Base-by-base conservation (phyloP, 1,140 invertebrate species). In the Drosophila busckii region DNA sequence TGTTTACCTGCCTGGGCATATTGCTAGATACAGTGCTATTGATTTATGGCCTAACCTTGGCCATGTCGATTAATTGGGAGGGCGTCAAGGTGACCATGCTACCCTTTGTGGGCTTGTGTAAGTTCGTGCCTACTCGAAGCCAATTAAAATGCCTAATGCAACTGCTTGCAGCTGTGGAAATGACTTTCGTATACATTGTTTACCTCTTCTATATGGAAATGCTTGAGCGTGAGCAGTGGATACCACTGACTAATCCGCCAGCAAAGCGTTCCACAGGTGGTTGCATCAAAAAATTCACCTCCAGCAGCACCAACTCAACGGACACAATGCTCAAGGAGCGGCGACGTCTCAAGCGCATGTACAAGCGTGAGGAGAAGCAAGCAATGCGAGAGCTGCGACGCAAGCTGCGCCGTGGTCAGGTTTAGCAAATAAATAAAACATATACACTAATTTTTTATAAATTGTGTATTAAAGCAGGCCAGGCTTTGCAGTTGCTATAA, bases 181-280 rank as follows among this genome's bases (percentile, higher is more conserved):
- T 82, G 75, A 82, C 69, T 0, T 82, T 82, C 45, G 69, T 82
- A 6, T 82, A 75, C 4, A 70, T 82, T 6, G 25, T 82, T 19
- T 70, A 82, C 4, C 4, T 70, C 0, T 59, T 82, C 4, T 82
- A 82, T 23, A 4, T 75, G 46, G 73, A 73, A 2, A 52, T 52
- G 37, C 34, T 52, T 8, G 16, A 40, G 6, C 4, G 1, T 0
- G 56, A 63, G 1, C 19, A 29, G 12, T 58, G 44, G 38, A 23
- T 55, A 25, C 58, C 50, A 4, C 12, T 46, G 23, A 2, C 13
- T 3, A 9, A 1, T n/a, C n/a, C n/a, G n/a, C n/a, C n/a, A n/a
- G n/a, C n/a, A 0, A 4, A 1, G 12, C 34, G 58, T 22, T 10
- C 1, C n/a, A 2, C 6, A 10, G 58, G 34, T 2, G 58, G 58